Conservation (phyloP, 92 coral and sea anemone species). For the Actinernus sp. region DNA sequence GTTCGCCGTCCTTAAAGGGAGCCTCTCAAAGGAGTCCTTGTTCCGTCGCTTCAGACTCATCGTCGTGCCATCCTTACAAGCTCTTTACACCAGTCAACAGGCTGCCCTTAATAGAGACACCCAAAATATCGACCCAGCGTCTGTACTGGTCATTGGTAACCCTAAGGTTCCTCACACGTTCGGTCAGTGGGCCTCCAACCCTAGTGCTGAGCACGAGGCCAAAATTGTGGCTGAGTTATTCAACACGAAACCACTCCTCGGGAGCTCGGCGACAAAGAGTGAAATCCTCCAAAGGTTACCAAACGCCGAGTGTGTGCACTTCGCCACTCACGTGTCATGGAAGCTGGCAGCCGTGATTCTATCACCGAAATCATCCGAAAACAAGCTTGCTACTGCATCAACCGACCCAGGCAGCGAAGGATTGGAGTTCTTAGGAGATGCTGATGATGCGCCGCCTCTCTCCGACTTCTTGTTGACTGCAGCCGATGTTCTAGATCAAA, state of each 20-base stretch:
- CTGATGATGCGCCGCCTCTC: conserved; percentile 83
- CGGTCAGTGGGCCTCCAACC: conserved; percentile 95
- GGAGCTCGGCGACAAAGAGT: conserved; percentile 80
- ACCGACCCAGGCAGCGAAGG: conserved; percentile 65
- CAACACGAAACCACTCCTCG: conserved; percentile 89
- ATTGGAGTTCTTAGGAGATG: conserved; percentile 76
- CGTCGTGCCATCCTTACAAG: conserved; percentile 88
- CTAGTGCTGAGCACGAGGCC: conserved; percentile 95
- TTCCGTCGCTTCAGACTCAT: conserved; percentile 85
- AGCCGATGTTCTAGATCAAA: conserved; percentile 85
- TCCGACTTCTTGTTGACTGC: conserved; percentile 97
- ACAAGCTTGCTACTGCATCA: conserved; percentile 46
- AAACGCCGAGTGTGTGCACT: conserved; percentile 91
- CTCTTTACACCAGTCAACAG: conserved; percentile 60
- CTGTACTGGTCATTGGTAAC: conserved; percentile 91
- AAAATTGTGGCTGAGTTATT: conserved; percentile 95
- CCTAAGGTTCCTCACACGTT: conserved; percentile 92
- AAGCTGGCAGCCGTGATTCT: conserved; percentile 94
- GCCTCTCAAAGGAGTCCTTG: conserved; percentile 86
- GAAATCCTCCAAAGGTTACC: conserved; percentile 73
- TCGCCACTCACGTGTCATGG: conserved; percentile 99
- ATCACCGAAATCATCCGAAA: conserved; percentile 72
- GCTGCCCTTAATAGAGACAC: conserved; percentile 23
- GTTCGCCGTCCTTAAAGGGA: conserved; percentile 89
- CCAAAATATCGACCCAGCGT: conserved; percentile 48